These are phyloP conservation scores for Sepioteuthis lessoniana DNA, from an alignment of 2,888 invertebrate species.

Conservation along the genomic window DNA sequence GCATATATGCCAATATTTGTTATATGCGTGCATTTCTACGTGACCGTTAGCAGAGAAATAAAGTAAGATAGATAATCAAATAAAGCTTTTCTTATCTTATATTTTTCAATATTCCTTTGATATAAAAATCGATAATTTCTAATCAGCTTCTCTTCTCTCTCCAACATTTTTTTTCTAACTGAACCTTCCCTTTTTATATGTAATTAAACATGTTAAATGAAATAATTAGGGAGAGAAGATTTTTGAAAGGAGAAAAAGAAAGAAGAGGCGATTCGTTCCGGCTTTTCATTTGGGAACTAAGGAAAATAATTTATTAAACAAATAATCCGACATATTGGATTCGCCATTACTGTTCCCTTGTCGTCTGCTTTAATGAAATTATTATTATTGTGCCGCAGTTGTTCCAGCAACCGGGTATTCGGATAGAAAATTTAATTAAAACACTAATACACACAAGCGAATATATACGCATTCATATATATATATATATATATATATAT, in stretches of 20 bases:
- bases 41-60: neutral
- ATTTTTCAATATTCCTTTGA: neutral
- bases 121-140: neutral
- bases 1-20: neutral
- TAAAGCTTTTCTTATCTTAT: neutral
- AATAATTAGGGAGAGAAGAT: neutral
- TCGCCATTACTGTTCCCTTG: slow-evolving; percentile 18
- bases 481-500: neutral
- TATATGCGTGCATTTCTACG: neutral
- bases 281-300: neutral
- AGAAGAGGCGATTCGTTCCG: neutral
- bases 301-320: slow-evolving; percentile 11
- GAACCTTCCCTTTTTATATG: neutral
- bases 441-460: neutral
- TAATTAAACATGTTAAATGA: neutral
- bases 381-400: neutral
- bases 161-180: neutral
- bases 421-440: neutral
- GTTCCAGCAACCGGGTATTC: slow-evolving; percentile 16
- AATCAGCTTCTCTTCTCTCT: neutral
- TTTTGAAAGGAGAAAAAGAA: neutral
- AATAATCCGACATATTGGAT: slow-evolving; percentile 33
- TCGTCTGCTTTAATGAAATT: slow-evolving; percentile 33
- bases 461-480: neutral
- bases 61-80: neutral